Base-by-base conservation (phyloP, 2,113 vertebrate species). In the Dromiciops gliroides region DNA sequence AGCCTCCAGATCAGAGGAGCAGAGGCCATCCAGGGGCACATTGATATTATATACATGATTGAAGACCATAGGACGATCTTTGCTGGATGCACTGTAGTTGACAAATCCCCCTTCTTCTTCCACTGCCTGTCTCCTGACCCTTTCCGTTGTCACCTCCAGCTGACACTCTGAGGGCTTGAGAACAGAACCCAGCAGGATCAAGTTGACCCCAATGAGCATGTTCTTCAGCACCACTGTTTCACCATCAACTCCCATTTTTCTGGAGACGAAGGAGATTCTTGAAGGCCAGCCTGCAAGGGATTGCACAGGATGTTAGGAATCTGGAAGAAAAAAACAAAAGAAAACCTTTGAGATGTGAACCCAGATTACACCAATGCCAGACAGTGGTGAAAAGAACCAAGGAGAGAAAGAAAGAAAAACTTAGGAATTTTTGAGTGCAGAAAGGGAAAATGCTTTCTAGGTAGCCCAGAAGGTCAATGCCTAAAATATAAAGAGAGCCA, bases 41-140 rank as follows among this genome's bases (percentile, higher is more conserved):
- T 99, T 99, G 96, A 99, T 99, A 98, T 99, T 99, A 98, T 99
- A 99, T 95, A 99, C 98, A 24, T 99, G 99, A 98, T 99, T 99
- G 97, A 99, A 99, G 97, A 99, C 98, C 98, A 99, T 97, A 0
- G 99, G 98, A 96, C 99, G 99, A 92, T 99, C 99, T 98, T 97
- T 98, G 96, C 98, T 52, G 0, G 98, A 95, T 7, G 98, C 92
- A 24, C 97, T 99, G 97, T 99, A 99, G 97, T 99, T 99, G 97
- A 97, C 93, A 47, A 97, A 75, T 23, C 97, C 96, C 8, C 97
- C 96, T 16, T 98, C 98, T 90, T 98, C 97, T 47, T 98, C 98
- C 24, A 97, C 94, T 0, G 89, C 96, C 51, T 99, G 98, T 95
- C 99, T 98, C 96, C 98, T 98, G 1, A 98, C 97, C 0, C 97